These are phyloP conservation scores for Rhodinocichla rosea DNA, from an alignment of 2,113 vertebrate genomes.

Conservation along the genomic window DNA sequence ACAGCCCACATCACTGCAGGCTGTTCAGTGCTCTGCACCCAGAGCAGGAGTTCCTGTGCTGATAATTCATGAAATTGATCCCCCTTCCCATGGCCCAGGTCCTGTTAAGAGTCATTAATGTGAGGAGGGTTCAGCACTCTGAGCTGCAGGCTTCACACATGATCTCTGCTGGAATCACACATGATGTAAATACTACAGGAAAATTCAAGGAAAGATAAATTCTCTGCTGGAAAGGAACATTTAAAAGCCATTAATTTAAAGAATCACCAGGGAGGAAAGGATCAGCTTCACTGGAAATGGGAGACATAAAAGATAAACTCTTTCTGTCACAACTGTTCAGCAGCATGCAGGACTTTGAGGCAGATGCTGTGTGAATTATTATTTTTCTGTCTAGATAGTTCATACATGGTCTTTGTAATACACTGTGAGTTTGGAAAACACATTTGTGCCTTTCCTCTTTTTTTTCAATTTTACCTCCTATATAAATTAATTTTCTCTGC, in stretches of 20 bases:
- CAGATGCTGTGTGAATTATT: not conserved
- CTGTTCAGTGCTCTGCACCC: accelerated
- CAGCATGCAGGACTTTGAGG: not conserved
- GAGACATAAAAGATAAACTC: not conserved
- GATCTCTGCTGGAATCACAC: not conserved
- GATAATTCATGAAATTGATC: not conserved
- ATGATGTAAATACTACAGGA: not conserved
- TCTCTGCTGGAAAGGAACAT: not conserved
- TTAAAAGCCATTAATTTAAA: not conserved
- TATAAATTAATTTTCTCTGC: not conserved
- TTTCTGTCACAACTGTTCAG: not conserved
- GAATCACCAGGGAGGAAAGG: not conserved
- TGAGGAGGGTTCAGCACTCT: not conserved
- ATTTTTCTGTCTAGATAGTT: not conserved
- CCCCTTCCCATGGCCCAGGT: not conserved
- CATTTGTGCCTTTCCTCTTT: not conserved
- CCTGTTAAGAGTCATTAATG: not conserved
- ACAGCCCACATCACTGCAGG: not conserved
- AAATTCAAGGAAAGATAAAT: not conserved
- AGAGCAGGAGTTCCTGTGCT: not conserved
- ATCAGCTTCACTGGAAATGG: not conserved
- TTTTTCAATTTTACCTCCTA: not conserved
- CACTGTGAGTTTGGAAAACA: not conserved
- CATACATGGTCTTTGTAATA: not conserved
- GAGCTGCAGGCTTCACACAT: not conserved